A percentile compares a stretch with the other conserved stretches of the same genome.
phyloP scores from a whole-genome alignment of 2,113 vertebrate genomes.

The Australoheros scitulus region DNA sequence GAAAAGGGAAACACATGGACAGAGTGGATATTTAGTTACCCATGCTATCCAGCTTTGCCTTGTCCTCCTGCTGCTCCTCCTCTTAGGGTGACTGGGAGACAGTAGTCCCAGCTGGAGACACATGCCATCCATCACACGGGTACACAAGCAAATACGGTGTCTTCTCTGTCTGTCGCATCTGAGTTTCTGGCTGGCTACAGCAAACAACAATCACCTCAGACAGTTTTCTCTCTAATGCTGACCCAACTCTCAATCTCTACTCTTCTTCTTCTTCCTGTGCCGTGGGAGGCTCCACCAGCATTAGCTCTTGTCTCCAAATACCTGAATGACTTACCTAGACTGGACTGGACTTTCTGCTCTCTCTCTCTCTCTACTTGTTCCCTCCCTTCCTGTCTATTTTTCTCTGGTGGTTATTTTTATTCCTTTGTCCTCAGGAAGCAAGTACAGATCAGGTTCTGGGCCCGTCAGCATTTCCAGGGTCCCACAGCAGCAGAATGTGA shows the following conservation, averaged over 20 bases:
- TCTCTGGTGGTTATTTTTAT: conserved; percentile 73
- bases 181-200: background rate
- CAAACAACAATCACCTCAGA: background rate
- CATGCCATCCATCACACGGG: conserved; percentile 63
- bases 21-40: conserved; percentile 58
- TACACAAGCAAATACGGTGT: background rate
- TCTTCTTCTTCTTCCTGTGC: background rate
- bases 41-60: conserved; percentile 71
- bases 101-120: conserved; percentile 68
- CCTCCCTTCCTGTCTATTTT: conserved; percentile 22
- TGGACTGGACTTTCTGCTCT: conserved; percentile 15
- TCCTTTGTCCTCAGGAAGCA: conserved; percentile 62
- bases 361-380: conserved; percentile 21
- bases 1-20: background rate
- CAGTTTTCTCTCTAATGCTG: background rate
- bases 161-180: conserved; percentile 6
- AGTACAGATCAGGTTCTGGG: conserved; percentile 75
- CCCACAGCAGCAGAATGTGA: conserved; percentile 66
- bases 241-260: background rate
- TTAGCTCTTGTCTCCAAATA: conserved; percentile 1
- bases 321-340: conserved; percentile 21
- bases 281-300: background rate
- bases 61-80: conserved; percentile 53
- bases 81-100: conserved; percentile 58
- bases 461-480: conserved; percentile 76